Evolutionary conservation across 2,888 invertebrate genomes (phyloP).

Genomic region (Thereva unica): DNA sequence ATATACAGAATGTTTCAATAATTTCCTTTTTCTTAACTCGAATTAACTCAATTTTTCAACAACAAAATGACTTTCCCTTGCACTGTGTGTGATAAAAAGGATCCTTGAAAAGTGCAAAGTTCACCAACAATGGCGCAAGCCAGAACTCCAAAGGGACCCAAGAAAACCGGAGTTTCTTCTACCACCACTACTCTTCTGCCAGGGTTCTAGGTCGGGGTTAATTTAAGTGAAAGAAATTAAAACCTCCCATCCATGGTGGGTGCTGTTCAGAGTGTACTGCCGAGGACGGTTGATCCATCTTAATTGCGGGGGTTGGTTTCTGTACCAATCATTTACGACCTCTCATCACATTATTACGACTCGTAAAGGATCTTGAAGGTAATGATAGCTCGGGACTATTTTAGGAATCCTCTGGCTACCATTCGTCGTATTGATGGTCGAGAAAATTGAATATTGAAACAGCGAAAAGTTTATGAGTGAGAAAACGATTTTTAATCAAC

Average conservation of each 20-base stretch:
- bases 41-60: conserved; percentile 17
- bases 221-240: conserved; percentile 10
- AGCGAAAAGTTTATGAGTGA: too few relatives aligned
- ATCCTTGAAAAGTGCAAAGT: too few relatives aligned
- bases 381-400: not conserved
- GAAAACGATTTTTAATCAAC: too few relatives aligned
- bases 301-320: conserved; percentile 8
- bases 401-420: not conserved
- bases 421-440: not conserved
- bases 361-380: conserved; percentile 5
- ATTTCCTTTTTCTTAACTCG: not conserved
- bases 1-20: too few relatives aligned
- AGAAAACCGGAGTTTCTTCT: not conserved
- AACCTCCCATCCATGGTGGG: not conserved
- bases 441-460: conserved; percentile 14
- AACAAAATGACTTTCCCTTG: too few relatives aligned
- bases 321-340: conserved; percentile 14
- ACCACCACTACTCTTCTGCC: not conserved
- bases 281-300: not conserved
- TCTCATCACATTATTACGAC: conserved; percentile 15
- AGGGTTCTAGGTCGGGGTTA: not conserved
- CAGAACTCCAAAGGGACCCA: not conserved
- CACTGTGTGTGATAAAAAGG: too few relatives aligned
- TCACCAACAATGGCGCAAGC: too few relatives aligned
- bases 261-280: too few relatives aligned